phyloP scores from a whole-genome alignment of 2,113 vertebrate species.

The Gallinago paraguaiae region DNA sequence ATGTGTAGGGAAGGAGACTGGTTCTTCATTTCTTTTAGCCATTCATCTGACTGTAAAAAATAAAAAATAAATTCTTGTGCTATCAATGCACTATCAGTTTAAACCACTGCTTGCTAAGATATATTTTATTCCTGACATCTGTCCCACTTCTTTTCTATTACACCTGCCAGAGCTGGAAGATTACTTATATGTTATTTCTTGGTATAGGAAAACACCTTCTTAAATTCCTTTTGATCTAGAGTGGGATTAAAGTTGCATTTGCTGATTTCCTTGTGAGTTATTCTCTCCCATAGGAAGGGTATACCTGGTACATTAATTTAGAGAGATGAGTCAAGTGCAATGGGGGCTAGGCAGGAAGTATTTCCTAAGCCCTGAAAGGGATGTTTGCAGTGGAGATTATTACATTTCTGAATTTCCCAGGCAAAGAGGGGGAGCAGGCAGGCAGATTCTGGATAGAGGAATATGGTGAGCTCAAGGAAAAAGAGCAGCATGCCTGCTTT shows the following conservation, averaged over 20 bases:
- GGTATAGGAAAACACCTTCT: background rate
- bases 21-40: background rate
- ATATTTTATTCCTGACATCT: background rate
- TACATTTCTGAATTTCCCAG: background rate
- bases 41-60: background rate
- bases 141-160: background rate
- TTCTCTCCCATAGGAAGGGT: background rate
- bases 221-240: background rate
- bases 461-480: background rate
- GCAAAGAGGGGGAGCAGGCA: background rate
- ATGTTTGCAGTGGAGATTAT: background rate
- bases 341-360: background rate
- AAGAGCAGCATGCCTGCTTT: background rate
- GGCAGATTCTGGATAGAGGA: background rate
- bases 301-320: background rate
- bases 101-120: background rate
- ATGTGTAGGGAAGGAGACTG: background rate
- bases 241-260: background rate
- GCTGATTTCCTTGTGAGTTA: background rate
- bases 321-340: background rate
- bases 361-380: background rate
- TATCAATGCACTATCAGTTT: background rate
- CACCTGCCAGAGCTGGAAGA: background rate
- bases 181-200: constrained; percentile 1
- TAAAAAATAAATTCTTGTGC: background rate